These are phyloP conservation scores for Ascidia mentula DNA, from an alignment of 23 tunicate species.

Conservation along the genomic window DNA sequence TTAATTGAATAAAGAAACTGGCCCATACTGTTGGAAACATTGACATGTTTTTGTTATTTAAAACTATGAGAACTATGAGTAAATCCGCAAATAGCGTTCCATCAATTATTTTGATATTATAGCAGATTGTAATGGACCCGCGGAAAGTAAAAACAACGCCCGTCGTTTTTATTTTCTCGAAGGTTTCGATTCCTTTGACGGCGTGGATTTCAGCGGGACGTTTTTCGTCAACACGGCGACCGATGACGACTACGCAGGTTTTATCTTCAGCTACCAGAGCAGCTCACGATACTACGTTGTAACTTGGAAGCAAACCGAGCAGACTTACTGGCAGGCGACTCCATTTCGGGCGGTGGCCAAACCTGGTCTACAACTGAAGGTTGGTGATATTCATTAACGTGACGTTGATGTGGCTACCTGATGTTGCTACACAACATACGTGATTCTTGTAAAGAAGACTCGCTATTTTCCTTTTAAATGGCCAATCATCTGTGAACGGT, in stretches of 20 bases:
- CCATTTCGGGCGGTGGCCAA: conserved; percentile 72
- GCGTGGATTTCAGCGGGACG: conserved; percentile 88
- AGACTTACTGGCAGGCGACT: conserved; percentile 48
- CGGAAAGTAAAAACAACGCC: too few species aligned
- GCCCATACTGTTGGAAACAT: too few species aligned
- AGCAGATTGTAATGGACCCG: too few species aligned
- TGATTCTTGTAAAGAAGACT: too few species aligned
- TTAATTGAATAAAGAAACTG: too few species aligned
- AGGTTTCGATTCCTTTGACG: conserved; percentile 81
- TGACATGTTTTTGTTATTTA: too few species aligned
- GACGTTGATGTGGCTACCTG: not conserved
- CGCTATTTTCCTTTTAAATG: too few species aligned
- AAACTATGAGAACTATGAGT: too few species aligned
- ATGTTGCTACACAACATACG: not conserved
- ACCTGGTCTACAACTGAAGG: conserved; percentile 68
- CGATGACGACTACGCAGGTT: conserved; percentile 75
- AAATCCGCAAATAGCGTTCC: too few species aligned
- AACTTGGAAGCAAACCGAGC: conserved; percentile 74
- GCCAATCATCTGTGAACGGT: too few species aligned
- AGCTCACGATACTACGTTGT: conserved; percentile 66
- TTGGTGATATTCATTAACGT: not conserved
- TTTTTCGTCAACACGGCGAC: conserved; percentile 78
- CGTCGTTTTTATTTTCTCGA: too few species aligned
- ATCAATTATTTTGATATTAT: too few species aligned
- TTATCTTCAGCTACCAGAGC: conserved; percentile 85